Evolutionary conservation across 2,797 vertebrate genomes (phyloP).

Genomic region (Echiichthys vipera): DNA sequence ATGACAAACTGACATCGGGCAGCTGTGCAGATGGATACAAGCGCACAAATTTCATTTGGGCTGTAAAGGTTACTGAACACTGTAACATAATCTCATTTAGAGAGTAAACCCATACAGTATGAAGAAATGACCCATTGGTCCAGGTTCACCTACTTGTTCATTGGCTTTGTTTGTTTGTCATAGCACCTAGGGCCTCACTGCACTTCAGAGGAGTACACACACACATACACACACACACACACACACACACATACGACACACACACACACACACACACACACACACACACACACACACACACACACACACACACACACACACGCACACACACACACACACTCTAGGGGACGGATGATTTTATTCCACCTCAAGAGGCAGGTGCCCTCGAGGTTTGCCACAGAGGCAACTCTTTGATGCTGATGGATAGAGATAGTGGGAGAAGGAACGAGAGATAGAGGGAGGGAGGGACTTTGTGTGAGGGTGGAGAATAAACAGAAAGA

Average conservation of each 20-base stretch:
- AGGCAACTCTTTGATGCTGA: conserved; percentile 80
- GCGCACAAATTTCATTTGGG: conserved; percentile 30
- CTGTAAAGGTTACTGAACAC: conserved; percentile 35
- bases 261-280: conserved; percentile 42
- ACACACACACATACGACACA: conserved; percentile 31
- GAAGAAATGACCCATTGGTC: conserved; percentile 18
- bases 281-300: conserved; percentile 38
- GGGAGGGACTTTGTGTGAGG: conserved; percentile 11
- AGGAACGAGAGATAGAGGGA: conserved; percentile 16
- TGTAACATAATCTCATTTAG: conserved; percentile 41
- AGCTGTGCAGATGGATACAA: not conserved
- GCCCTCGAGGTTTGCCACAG: conserved; percentile 71
- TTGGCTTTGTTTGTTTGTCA: conserved; percentile 51
- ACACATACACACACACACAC: conserved; percentile 40
- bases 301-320: conserved; percentile 34
- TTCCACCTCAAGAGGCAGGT: conserved; percentile 78
- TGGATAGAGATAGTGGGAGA: conserved; percentile 63
- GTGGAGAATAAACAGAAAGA: conserved; percentile 18
- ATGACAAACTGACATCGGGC: conserved; percentile 3
- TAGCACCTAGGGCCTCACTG: conserved; percentile 17
- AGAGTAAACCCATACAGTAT: conserved; percentile 19
- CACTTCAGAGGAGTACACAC: conserved; percentile 44
- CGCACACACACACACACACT: conserved; percentile 42
- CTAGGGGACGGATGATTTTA: conserved; percentile 56
- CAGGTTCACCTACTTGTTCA: conserved; percentile 49